phyloP scores from a whole-genome alignment of 2,797 vertebrate genomes.

The Pseudomugil gertrudae region DNA sequence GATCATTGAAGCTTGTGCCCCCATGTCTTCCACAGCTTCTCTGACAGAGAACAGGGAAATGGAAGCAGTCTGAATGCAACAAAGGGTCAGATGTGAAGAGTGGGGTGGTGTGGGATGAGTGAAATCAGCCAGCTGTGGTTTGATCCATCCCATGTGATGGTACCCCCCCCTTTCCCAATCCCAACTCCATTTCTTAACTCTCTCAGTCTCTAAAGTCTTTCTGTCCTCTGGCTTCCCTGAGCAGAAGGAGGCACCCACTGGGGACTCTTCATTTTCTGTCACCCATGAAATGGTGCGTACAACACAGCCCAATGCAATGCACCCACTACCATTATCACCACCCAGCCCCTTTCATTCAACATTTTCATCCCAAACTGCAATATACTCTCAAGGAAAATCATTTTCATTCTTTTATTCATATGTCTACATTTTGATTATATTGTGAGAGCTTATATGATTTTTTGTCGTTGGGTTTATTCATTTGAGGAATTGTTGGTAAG shows the following conservation, averaged over 20 bases:
- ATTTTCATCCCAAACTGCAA: no score
- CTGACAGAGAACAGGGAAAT: constrained; percentile 30
- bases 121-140: constrained; percentile 79
- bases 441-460: background rate
- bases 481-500: background rate
- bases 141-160: constrained; percentile 70
- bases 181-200: constrained; percentile 40
- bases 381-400: no score
- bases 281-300: constrained; percentile 75
- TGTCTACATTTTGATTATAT: background rate
- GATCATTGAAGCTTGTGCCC: constrained; percentile 11
- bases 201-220: constrained; percentile 54
- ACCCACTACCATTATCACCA: background rate
- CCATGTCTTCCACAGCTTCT: constrained; percentile 13
- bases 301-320: constrained; percentile 20
- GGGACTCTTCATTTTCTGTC: constrained; percentile 65
- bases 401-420: no score
- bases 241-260: constrained; percentile 64
- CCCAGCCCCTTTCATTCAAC: no score
- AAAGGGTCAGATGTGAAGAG: constrained; percentile 53
- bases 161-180: background rate
- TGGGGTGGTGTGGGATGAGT: constrained; percentile 61
- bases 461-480: no score
- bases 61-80: constrained; percentile 42
- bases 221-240: constrained; percentile 47